These are phyloP conservation scores for Pollenia angustigena DNA, from an alignment of 2,888 invertebrate species.

Conservation along the genomic window DNA sequence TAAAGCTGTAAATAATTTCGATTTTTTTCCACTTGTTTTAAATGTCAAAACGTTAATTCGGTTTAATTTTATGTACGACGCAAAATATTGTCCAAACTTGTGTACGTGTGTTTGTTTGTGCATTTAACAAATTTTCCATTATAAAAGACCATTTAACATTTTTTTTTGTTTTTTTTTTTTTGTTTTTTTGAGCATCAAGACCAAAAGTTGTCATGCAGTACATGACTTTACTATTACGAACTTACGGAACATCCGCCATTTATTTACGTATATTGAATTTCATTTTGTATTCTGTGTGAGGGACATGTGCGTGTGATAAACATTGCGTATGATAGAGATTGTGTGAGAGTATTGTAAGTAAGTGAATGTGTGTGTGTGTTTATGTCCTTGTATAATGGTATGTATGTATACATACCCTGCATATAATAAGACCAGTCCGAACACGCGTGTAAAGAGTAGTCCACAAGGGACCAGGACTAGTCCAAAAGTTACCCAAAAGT, in stretches of 20 bases:
- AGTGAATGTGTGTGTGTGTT: background rate
- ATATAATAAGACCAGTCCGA: too few relatives aligned
- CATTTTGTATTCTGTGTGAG: background rate
- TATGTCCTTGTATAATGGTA: background rate
- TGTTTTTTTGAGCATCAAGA: slow-evolving; percentile 34
- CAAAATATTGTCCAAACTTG: background rate
- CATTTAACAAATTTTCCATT: slow-evolving; percentile 44
- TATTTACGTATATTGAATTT: slow-evolving; percentile 10
- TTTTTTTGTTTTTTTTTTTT: slow-evolving; percentile 21
- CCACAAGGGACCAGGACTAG: too few relatives aligned
- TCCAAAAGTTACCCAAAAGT: too few relatives aligned
- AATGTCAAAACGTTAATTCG: slow-evolving; percentile 43
- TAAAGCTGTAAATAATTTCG: slow-evolving; percentile 12
- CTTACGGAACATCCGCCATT: background rate
- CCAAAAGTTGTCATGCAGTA: slow-evolving; percentile 40
- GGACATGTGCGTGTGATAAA: background rate
- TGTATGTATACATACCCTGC: too few relatives aligned
- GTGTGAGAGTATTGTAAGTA: too few relatives aligned
- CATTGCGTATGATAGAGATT: background rate
- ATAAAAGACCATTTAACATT: slow-evolving; percentile 53
- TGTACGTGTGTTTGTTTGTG: background rate
- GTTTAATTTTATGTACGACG: background rate
- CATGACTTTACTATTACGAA: slow-evolving; percentile 38
- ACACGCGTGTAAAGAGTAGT: too few relatives aligned
- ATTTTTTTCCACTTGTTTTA: slow-evolving; percentile 11